Conservation (phyloP, 2,113 vertebrate genomes). For the Phyllopteryx taeniolatus region DNA sequence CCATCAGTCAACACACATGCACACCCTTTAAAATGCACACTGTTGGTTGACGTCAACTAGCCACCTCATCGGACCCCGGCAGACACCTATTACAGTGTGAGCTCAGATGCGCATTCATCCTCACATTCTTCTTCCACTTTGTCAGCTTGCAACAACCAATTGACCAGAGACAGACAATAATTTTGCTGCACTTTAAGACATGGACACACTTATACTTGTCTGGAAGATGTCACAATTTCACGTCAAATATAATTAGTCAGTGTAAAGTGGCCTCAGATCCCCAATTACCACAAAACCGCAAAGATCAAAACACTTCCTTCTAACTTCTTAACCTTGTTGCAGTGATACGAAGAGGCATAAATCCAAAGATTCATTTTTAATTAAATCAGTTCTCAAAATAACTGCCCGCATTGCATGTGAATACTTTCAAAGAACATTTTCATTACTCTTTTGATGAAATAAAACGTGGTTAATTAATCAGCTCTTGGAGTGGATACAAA, state of each 20-base stretch:
- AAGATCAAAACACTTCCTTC: not conserved
- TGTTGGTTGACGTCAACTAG: slow-evolving; percentile 46
- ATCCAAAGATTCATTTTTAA: slow-evolving; percentile 24
- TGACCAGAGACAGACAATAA: slow-evolving; percentile 38
- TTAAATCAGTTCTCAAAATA: slow-evolving; percentile 25
- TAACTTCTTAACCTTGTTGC: not conserved
- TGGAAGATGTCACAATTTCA: slow-evolving; percentile 19
- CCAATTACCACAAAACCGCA: not conserved
- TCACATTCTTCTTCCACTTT: slow-evolving; percentile 41
- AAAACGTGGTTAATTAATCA: slow-evolving; percentile 32
- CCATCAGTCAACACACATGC: slow-evolving; percentile 41
- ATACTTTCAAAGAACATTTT: slow-evolving; percentile 28
- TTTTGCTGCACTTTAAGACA: slow-evolving; percentile 31
- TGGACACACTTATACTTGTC: slow-evolving; percentile 14
- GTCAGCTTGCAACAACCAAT: slow-evolving; percentile 45
- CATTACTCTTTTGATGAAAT: slow-evolving; percentile 33
- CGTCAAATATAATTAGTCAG: slow-evolving; percentile 6
- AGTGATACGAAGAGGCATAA: slow-evolving; percentile 12
- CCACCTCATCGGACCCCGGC: slow-evolving; percentile 58
- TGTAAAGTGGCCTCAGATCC: slow-evolving; percentile 6
- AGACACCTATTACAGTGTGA: slow-evolving; percentile 57
- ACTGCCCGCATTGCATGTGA: slow-evolving; percentile 4
- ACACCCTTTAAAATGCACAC: slow-evolving; percentile 10
- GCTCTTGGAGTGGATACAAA: slow-evolving; percentile 3
- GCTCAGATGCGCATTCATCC: slow-evolving; percentile 42